These are phyloP conservation scores for Kryptopterus vitreolus DNA, from an alignment of 2,797 vertebrate genomes.

Conservation along the genomic window DNA sequence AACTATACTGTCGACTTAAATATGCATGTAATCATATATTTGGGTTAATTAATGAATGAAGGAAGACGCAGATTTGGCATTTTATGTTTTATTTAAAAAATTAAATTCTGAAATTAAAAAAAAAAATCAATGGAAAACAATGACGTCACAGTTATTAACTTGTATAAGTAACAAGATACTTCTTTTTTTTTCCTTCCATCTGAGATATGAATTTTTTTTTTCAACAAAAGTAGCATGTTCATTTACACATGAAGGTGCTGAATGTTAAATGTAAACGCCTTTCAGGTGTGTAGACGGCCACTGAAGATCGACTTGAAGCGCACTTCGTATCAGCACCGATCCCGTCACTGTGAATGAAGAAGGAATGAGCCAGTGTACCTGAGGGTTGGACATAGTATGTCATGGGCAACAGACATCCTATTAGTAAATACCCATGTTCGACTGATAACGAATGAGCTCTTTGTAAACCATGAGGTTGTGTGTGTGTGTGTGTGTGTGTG, in stretches of 20 bases:
- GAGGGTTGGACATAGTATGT: slow-evolving; percentile 40
- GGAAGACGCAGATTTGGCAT: slow-evolving; percentile 40
- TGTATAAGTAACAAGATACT: slow-evolving; percentile 63
- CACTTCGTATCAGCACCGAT: slow-evolving; percentile 18
- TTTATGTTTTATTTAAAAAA: slow-evolving; percentile 78
- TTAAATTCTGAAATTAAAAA: slow-evolving; percentile 74
- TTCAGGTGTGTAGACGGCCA: slow-evolving; percentile 68
- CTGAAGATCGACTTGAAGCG: slow-evolving; percentile 66
- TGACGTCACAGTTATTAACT: slow-evolving; percentile 70
- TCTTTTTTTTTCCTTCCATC: slow-evolving; percentile 21
- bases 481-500: too few relatives aligned
- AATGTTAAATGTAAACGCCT: slow-evolving; percentile 57
- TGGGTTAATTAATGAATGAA: slow-evolving; percentile 12
- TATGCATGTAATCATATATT: too few relatives aligned
- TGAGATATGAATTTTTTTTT: slow-evolving; percentile 14
- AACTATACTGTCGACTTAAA: too few relatives aligned
- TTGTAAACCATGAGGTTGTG: slow-evolving; percentile 4
- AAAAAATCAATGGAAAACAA: slow-evolving; percentile 72
- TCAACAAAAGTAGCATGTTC: slow-evolving; percentile 67
- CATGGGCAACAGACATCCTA: slow-evolving; percentile 22
- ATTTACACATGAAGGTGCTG: slow-evolving; percentile 67
- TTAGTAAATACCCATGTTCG: slow-evolving; percentile 27
- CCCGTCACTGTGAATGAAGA: slow-evolving; percentile 20
- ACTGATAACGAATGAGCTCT: slow-evolving; percentile 2
- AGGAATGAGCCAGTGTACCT: slow-evolving; percentile 41